Evolutionary conservation across 2,797 vertebrate genomes (phyloP).

Genomic region (Brachyrhaphis roseni): DNA sequence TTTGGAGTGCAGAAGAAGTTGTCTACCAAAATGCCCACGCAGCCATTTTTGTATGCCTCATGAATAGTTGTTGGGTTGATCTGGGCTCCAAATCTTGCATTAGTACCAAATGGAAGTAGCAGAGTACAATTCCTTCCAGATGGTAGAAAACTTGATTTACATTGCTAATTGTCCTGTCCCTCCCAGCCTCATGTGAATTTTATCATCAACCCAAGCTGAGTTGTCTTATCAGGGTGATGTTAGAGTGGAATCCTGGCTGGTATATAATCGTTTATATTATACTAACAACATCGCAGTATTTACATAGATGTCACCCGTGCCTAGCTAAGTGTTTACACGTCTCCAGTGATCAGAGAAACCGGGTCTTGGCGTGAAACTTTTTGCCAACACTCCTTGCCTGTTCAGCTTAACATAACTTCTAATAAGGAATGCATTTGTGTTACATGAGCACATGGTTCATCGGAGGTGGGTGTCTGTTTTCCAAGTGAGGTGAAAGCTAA

Average conservation of each 20-base stretch:
- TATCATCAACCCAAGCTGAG: constrained; percentile 34
- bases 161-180: constrained; percentile 39
- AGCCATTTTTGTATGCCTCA: not conserved
- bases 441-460: too few species aligned
- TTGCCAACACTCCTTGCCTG: too few species aligned
- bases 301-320: constrained; percentile 8
- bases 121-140: not conserved
- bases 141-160: constrained; percentile 23
- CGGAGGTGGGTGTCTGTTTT: too few species aligned
- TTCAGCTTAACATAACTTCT: too few species aligned
- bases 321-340: too few species aligned
- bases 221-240: constrained; percentile 34
- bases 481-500: too few species aligned
- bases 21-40: too few species aligned
- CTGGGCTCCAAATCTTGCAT: not conserved
- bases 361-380: too few species aligned
- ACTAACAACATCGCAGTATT: constrained; percentile 11
- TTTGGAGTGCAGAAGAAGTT: not conserved
- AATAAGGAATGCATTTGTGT: too few species aligned
- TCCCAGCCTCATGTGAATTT: constrained; percentile 18
- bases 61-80: not conserved
- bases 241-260: constrained; percentile 8
- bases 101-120: not conserved
- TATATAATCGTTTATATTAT: constrained; percentile 24
- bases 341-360: too few species aligned